Evolutionary conservation across 2,113 vertebrate species (phyloP).

Genomic region (Fulmarus glacialis): DNA sequence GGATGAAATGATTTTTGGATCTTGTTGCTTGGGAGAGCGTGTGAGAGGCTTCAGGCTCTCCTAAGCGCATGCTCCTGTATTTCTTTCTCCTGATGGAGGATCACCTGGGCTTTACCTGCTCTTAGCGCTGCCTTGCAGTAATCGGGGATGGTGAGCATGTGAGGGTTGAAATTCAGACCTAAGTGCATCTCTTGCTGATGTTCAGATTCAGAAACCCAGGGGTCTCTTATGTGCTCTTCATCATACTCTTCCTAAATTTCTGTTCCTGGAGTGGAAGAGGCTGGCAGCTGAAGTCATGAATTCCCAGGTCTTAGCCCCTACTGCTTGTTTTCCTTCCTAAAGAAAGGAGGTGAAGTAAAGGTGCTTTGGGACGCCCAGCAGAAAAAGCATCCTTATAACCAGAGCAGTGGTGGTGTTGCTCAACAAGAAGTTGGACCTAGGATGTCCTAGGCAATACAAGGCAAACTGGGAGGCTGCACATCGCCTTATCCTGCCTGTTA

Average conservation of each 20-base stretch:
- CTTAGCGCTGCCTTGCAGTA: not conserved
- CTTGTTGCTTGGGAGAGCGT: not conserved
- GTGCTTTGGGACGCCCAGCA: not conserved
- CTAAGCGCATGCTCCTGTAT: not conserved
- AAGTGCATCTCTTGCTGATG: not conserved
- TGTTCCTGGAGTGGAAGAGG: not conserved
- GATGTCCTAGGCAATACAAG: not conserved
- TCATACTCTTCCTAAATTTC: not conserved
- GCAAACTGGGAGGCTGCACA: not conserved
- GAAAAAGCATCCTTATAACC: not conserved
- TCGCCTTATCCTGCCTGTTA: not conserved
- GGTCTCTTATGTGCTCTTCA: not conserved
- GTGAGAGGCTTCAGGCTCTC: not conserved
- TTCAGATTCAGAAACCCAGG: not conserved
- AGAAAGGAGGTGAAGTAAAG: not conserved
- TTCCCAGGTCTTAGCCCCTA: not conserved
- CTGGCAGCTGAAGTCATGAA: not conserved
- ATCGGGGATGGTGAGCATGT: rapidly evolving
- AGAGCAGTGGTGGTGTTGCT: not conserved
- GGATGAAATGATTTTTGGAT: not conserved
- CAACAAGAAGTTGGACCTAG: not conserved
- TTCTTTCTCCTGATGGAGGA: not conserved
- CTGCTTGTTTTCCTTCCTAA: not conserved
- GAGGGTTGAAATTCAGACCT: not conserved
- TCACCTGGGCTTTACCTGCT: not conserved